Evolutionary conservation across 2,888 invertebrate genomes (phyloP).

Genomic region (Melinaea marsaeus): DNA sequence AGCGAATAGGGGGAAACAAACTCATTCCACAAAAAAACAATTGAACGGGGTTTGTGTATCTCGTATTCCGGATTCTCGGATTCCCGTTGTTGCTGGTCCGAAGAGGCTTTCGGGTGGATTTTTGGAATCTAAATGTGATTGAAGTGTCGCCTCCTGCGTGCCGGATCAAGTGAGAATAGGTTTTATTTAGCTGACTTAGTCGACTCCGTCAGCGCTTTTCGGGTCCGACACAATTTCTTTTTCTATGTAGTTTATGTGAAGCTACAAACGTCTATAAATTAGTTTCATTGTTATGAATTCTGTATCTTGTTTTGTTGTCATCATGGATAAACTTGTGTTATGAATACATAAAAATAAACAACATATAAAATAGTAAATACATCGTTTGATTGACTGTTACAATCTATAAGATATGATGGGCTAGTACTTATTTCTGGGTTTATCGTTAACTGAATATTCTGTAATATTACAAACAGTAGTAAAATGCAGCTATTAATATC

Average conservation of each 20-base stretch:
- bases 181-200: conserved; percentile 12
- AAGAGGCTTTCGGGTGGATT: conserved; percentile 30
- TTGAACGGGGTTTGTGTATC: conserved; percentile 26
- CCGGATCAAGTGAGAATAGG: conserved; percentile 24
- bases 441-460: too few species aligned
- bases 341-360: too few species aligned
- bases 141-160: conserved; percentile 29
- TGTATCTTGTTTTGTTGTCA: too few species aligned
- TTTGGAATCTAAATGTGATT: conserved; percentile 34
- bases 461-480: too few species aligned
- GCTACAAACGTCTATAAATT: not conserved
- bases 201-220: not conserved
- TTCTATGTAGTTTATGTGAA: not conserved
- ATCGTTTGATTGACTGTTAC: too few species aligned
- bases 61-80: too few species aligned
- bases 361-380: too few species aligned
- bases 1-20: conserved; percentile 20
- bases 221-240: not conserved
- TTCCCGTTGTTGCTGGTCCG: conserved; percentile 21
- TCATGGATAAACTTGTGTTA: too few species aligned
- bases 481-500: too few species aligned
- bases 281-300: too few species aligned
- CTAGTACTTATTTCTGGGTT: too few species aligned
- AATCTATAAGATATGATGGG: too few species aligned
- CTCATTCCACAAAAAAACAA: conserved; percentile 27